Percentiles rank a stretch among this genome's conserved stretches.
phyloP scores from a whole-genome alignment of 2,113 vertebrate species.

The Zosterops pallidus region DNA sequence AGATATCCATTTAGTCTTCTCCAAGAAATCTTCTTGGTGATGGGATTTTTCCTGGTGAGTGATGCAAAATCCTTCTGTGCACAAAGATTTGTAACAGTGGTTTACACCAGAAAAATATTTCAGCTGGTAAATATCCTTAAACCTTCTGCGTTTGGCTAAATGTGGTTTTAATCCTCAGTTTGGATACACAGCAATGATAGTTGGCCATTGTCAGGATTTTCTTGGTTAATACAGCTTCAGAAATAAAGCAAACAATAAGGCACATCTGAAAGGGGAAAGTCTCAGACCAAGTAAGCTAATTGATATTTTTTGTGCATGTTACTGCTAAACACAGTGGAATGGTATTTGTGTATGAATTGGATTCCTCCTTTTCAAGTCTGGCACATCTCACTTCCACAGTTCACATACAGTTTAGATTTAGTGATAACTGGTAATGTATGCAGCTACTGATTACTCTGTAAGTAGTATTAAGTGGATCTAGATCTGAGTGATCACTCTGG shows the following conservation, averaged over 20 bases:
- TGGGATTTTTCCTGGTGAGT: not conserved
- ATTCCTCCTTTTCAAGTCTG: not conserved
- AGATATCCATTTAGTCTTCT: not conserved
- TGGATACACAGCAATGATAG: not conserved
- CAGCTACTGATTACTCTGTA: not conserved
- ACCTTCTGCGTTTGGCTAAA: slow-evolving; percentile 36
- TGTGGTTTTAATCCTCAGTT: slow-evolving; percentile 1
- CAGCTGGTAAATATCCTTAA: not conserved
- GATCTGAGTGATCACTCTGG: not conserved
- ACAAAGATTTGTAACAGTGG: not conserved
- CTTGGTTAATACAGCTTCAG: not conserved
- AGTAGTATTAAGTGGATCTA: not conserved
- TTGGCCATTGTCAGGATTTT: not conserved
- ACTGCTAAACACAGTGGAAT: not conserved
- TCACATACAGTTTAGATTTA: not conserved
- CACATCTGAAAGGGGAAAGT: not conserved
- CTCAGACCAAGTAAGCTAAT: not conserved
- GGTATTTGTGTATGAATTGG: not conserved
- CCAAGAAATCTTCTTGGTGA: not conserved
- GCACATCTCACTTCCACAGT: not conserved
- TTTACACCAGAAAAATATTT: slow-evolving; percentile 50
- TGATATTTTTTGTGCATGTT: not conserved
- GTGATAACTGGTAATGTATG: not conserved
- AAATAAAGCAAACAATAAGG: not conserved
- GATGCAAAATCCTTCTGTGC: not conserved